Base-by-base conservation (phyloP, 2,888 invertebrate genomes). In the Meiosimyza decipiens region DNA sequence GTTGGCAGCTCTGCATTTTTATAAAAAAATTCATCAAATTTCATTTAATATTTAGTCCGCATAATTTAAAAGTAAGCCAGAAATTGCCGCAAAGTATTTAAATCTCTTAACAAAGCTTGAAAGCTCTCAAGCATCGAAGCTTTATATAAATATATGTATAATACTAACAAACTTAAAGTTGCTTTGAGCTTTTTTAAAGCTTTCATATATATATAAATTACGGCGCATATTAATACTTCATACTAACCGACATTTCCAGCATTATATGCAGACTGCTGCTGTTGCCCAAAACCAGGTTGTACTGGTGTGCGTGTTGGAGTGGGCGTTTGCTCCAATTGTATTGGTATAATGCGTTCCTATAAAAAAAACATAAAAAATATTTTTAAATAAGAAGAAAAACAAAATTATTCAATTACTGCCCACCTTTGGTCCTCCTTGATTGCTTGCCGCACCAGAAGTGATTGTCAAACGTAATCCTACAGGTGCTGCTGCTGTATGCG, bases 291-390 rank as follows among this genome's bases (percentile, higher is more conserved):
- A 47, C 76, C 76, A n/a, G 80, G 80, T 49, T 78, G 78, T 28
- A 52, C n/a, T 60, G 87, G 81, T 49, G 81, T 81, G 78, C 82
- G 83, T 3, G 85, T 85, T 50, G 86, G 79, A 50, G 78, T 78
- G 18, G 79, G 84, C 2, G 86, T 85, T 74, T 85, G 83, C 70
- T 87, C 87, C 77, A 87, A 66, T 72, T 86, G 85, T 70, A 87
- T 87, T 66, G 87, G 87, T 77, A 87, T 86, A 65, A 87, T 86
- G 71, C 83, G 83, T 77, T 87, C 87, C 86, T 87, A 50, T 1
- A 77, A 77, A 47, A 55, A 66, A 12, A 28, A 13, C 12, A n/a
- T 51, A 6, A 72, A 73, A 50, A 54, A 52, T 63, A 59, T 13
- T 9, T 28, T 52, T 69, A 66, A 51, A 9, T 6, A 47, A 0